These are phyloP conservation scores for Protobothrops flavoviridis DNA, from an alignment of 2,113 vertebrate species.

Conservation along the genomic window DNA sequence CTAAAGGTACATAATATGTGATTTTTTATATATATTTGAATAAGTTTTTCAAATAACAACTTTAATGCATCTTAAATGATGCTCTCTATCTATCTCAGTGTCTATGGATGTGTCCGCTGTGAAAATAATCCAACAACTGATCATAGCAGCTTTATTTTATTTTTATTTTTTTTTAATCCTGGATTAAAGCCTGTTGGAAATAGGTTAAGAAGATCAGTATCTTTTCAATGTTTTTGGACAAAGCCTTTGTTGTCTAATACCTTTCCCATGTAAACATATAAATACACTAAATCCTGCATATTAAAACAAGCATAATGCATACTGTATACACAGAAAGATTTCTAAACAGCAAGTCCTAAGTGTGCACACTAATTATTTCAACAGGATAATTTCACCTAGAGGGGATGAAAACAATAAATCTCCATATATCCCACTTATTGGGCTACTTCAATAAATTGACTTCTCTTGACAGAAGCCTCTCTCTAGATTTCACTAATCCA, in stretches of 20 bases:
- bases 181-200: not conserved
- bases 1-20: not conserved
- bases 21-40: not conserved
- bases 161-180: not conserved
- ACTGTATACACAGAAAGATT: not conserved
- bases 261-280: not conserved
- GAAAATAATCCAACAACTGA: not conserved
- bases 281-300: not conserved
- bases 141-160: not conserved
- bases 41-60: not conserved
- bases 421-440: not conserved
- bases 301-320: not conserved
- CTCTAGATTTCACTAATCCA: not conserved
- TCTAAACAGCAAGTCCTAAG: not conserved
- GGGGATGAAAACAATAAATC: not conserved
- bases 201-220: not conserved
- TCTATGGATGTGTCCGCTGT: not conserved
- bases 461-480: not conserved
- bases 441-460: not conserved
- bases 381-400: not conserved
- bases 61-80: not conserved
- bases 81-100: not conserved
- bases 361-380: not conserved
- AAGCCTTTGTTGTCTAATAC: not conserved
- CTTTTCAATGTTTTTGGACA: not conserved